Percentiles rank a stretch among this genome's conserved stretches.
Conservation (phyloP, 2,797 vertebrate species). For the Sebastes variabilis region DNA sequence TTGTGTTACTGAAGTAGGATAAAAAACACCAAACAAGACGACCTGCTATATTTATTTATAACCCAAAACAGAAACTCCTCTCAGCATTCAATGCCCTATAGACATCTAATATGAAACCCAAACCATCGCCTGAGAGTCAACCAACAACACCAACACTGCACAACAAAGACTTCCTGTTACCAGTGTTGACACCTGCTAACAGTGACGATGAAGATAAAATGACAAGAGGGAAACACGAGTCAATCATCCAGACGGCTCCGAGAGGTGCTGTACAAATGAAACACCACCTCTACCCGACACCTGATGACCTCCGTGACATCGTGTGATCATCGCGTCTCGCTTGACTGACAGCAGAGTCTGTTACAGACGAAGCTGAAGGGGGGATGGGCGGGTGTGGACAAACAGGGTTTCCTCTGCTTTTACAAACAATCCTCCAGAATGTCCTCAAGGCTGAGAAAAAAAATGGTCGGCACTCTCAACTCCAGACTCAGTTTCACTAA, state of each 20-base stretch:
- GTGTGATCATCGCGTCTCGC: not conserved
- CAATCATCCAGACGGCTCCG: not conserved
- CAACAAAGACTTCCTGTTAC: slow-evolving; percentile 4
- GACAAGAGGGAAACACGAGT: not conserved
- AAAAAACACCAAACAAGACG: not conserved
- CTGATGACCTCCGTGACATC: not conserved
- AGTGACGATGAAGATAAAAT: not conserved
- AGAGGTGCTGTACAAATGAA: not conserved
- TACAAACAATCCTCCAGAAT: not conserved
- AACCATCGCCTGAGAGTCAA: not conserved
- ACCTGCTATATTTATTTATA: not conserved
- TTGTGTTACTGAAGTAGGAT: not conserved
- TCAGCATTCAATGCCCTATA: not conserved
- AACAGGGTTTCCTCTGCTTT: not conserved
- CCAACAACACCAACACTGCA: not conserved
- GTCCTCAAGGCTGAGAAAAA: not conserved
- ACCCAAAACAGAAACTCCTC: not conserved
- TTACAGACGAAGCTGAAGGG: not conserved
- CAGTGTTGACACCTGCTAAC: not conserved
- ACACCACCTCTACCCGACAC: not conserved
- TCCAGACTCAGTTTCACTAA: not conserved
- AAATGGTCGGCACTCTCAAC: too few species aligned
- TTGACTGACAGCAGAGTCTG: not conserved
- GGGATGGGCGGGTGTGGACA: too few species aligned
- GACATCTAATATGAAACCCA: not conserved